A percentile compares a stretch with the other conserved stretches of the same genome.
Conservation (phyloP, 2,113 vertebrate species). For the Lepus timidus region DNA sequence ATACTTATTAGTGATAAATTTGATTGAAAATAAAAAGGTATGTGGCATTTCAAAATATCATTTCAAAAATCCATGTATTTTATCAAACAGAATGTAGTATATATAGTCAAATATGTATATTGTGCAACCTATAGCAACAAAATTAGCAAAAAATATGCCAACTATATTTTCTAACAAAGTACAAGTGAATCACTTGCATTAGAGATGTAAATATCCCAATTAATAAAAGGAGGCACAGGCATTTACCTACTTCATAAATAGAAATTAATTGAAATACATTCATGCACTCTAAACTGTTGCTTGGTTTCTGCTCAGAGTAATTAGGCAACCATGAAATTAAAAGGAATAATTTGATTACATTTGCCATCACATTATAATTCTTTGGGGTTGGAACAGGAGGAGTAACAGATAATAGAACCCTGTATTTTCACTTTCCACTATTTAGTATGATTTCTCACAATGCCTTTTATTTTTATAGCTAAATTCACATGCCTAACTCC, state of each 20-base stretch:
- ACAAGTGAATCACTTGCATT: conserved; percentile 1
- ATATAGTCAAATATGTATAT: not conserved
- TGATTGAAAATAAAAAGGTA: not conserved
- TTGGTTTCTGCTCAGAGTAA: conserved; percentile 71
- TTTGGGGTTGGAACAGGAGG: conserved; percentile 17
- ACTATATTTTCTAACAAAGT: conserved; percentile 52
- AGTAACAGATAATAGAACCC: conserved; percentile 33
- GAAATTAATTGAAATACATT: conserved; percentile 78
- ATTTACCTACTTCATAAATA: conserved; percentile 66
- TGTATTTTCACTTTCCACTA: conserved; percentile 35
- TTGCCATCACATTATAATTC: conserved; percentile 51
- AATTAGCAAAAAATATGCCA: conserved; percentile 28
- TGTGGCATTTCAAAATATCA: conserved; percentile 28
- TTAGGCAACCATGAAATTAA: conserved; percentile 82
- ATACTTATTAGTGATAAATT: conserved; percentile 22
- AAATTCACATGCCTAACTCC: not conserved
- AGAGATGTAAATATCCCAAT: conserved; percentile 68
- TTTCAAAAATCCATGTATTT: not conserved
- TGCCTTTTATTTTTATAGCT: conserved; percentile 7
- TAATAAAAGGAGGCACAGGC: conserved; percentile 60
- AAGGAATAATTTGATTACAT: conserved; percentile 75
- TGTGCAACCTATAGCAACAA: not conserved
- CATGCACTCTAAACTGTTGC: conserved; percentile 67
- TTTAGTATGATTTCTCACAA: conserved; percentile 5
- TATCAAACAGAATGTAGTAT: conserved; percentile 7